Evolutionary conservation across 2,797 vertebrate species (phyloP).

Genomic region (Lagorchestes hirsutus): DNA sequence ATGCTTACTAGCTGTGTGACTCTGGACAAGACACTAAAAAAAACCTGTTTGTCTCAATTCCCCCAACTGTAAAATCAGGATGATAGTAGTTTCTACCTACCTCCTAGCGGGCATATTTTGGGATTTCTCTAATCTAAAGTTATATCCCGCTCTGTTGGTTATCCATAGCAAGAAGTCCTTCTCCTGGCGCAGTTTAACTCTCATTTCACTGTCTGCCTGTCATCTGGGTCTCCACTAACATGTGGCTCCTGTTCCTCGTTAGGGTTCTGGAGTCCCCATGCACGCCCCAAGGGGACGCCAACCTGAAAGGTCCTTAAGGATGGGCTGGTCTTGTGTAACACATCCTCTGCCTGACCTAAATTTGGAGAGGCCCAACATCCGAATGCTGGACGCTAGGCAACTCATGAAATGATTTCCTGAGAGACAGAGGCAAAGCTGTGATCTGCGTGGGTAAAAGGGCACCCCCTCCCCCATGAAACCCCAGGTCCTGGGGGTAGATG

Average conservation of each 20-base stretch:
- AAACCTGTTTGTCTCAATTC: not conserved
- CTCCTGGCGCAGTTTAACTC: no score
- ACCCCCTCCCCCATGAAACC: not conserved
- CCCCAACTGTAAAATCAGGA: not conserved
- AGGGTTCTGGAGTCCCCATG: no score
- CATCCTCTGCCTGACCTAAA: not conserved
- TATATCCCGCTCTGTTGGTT: no score
- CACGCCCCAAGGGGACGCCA: not conserved
- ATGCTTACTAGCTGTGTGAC: not conserved
- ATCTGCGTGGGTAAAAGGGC: not conserved
- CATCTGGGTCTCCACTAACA: no score
- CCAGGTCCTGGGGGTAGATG: not conserved
- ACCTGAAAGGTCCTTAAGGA: not conserved
- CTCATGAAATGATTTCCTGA: not conserved
- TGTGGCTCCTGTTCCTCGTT: no score
- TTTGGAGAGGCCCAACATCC: not conserved
- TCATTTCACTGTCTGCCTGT: no score
- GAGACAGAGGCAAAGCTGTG: not conserved
- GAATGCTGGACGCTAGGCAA: not conserved
- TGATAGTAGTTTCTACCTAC: not conserved
- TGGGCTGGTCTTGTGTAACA: not conserved
- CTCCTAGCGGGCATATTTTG: not conserved
- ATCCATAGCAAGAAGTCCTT: no score
- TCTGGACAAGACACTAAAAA: not conserved
- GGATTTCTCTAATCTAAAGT: no score